Evolutionary conservation across 1,140 invertebrate species (phyloP).

Genomic region (Drosophila mayri): DNA sequence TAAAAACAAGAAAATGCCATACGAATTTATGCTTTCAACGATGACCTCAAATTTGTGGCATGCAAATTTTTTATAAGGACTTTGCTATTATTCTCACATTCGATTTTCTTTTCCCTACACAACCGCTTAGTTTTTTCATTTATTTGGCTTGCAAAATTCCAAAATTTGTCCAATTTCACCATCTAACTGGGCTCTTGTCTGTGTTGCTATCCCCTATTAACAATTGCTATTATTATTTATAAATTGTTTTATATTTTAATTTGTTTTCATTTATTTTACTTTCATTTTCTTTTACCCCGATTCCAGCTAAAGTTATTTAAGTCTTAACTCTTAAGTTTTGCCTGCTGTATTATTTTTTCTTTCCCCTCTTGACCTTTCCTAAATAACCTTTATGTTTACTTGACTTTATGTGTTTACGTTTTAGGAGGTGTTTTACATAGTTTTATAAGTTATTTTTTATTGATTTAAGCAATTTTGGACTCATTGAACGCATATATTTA

Average conservation of each 20-base stretch:
- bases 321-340: conserved; percentile 62
- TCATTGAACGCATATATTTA: conserved; percentile 6
- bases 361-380: not conserved
- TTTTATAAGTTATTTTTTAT: conserved; percentile 14
- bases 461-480: conserved; percentile 5
- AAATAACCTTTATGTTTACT: conserved; percentile 33
- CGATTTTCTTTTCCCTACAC: not conserved
- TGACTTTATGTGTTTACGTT: not conserved
- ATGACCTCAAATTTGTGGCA: too few relatives aligned
- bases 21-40: not conserved
- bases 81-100: not conserved
- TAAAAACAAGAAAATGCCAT: not conserved
- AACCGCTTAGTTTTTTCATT: conserved; percentile 15
- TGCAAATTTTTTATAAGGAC: not conserved
- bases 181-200: conserved; percentile 24
- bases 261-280: conserved; percentile 64
- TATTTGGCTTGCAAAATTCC: conserved; percentile 8
- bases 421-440: conserved; percentile 6
- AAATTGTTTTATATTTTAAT: conserved; percentile 19
- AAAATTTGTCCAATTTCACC: not conserved
- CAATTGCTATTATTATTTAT: conserved; percentile 1
- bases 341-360: conserved; percentile 37
- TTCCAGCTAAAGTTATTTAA: conserved; percentile 79
- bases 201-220: conserved; percentile 18
- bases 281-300: conserved; percentile 68